These are phyloP conservation scores for Mormyrops boulengeri DNA, from an alignment of 2,797 vertebrate genomes.

Conservation along the genomic window DNA sequence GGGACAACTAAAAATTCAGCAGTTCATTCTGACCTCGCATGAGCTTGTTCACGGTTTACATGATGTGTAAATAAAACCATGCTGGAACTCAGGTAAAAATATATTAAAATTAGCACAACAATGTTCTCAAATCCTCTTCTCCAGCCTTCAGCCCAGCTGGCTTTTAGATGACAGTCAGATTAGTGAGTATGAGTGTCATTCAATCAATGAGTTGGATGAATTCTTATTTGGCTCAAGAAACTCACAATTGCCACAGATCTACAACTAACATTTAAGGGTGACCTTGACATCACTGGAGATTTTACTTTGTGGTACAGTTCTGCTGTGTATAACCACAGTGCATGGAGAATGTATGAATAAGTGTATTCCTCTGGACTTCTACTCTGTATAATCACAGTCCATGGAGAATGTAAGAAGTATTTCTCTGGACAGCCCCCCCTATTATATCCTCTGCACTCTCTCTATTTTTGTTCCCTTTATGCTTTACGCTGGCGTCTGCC, in stretches of 20 bases:
- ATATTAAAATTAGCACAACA: background rate
- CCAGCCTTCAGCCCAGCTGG: background rate
- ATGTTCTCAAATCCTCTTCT: background rate
- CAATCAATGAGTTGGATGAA: background rate
- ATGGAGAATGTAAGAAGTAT: background rate
- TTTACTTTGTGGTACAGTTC: background rate
- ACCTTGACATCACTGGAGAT: background rate
- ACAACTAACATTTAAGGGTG: background rate
- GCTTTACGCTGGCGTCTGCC: background rate
- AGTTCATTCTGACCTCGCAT: background rate
- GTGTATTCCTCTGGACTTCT: too few species aligned
- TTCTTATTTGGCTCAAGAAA: background rate
- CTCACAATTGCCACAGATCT: background rate
- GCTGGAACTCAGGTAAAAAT: background rate
- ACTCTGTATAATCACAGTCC: background rate
- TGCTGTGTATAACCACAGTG: background rate
- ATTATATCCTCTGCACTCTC: background rate
- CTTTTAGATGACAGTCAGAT: background rate
- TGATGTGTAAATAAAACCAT: background rate
- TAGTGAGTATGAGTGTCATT: background rate
- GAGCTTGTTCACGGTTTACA: background rate
- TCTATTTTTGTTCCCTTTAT: background rate
- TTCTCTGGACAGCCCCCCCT: background rate
- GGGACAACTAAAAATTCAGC: background rate
- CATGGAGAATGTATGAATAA: background rate